phyloP scores from a whole-genome alignment of 2,113 vertebrate species.

The Malurus melanocephalus region DNA sequence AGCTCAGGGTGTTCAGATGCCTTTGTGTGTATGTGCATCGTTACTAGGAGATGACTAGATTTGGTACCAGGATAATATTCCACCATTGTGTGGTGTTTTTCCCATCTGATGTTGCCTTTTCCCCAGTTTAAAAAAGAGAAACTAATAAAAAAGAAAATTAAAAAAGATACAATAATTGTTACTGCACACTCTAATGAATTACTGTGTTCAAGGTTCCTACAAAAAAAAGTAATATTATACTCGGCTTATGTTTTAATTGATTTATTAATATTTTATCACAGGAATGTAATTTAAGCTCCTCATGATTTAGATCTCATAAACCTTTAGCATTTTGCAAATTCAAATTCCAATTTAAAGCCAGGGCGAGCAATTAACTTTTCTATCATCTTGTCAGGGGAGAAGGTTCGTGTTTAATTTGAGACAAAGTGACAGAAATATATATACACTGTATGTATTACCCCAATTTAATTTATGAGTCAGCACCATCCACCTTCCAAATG shows the following conservation, averaged over 20 bases:
- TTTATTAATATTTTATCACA: slow-evolving; percentile 91
- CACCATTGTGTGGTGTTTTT: slow-evolving; percentile 65
- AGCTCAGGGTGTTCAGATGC: background rate
- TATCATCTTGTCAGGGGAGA: slow-evolving; percentile 88
- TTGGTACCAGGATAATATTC: slow-evolving; percentile 56
- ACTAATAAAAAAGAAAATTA: slow-evolving; percentile 83
- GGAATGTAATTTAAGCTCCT: slow-evolving; percentile 90
- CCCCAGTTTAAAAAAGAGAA: slow-evolving; percentile 63
- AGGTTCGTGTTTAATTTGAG: slow-evolving; percentile 88
- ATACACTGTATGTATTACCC: slow-evolving; percentile 83
- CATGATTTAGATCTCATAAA: slow-evolving; percentile 90
- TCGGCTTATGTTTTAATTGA: slow-evolving; percentile 90
- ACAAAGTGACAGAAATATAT: slow-evolving; percentile 89
- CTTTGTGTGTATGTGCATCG: background rate
- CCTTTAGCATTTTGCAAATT: slow-evolving; percentile 91
- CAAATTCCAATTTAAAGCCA: slow-evolving; percentile 90
- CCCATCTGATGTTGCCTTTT: slow-evolving; percentile 74
- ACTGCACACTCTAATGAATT: slow-evolving; percentile 86
- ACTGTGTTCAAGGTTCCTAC: slow-evolving; percentile 83
- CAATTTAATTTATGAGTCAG: slow-evolving; percentile 86
- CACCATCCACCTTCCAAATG: slow-evolving; percentile 81
- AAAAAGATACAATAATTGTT: slow-evolving; percentile 86
- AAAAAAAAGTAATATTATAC: slow-evolving; percentile 87
- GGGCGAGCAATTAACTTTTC: slow-evolving; percentile 89
- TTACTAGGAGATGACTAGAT: slow-evolving; percentile 47